Evolutionary conservation across 2,888 invertebrate species (phyloP), one percentile per base, ranked within the genome.

Genomic region (Parasteatoda lunata): DNA sequence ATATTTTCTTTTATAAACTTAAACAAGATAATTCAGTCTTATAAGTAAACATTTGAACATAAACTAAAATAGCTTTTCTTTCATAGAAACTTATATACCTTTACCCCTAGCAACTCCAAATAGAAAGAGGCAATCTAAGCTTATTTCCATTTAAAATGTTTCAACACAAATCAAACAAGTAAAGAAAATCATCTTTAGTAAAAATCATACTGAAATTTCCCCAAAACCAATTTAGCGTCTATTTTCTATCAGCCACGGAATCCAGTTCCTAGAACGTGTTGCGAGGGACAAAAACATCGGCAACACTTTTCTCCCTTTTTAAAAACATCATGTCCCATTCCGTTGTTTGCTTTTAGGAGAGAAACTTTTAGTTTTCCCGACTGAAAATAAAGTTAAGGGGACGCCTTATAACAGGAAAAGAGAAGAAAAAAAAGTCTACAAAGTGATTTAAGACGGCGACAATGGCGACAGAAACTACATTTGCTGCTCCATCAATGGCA

Each of bases 381-480:
- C 13, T 47, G 69, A 13, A 71, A 72, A 72, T 72, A 72, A 52
- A 72, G 72, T 72, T 72, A 72, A 72, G 72, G 51, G 9, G 72
- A 49, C 66, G 72, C 52, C 48, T 30, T 30, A 30, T 30, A 30
- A 30, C 30, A 59, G n/a, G n/a, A n/a, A 59, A 59, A 59, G 11
- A 13, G 9, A 59, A 59, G 59, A n/a, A 51, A 30, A 48, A 72
- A 72, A 72, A 51, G 72, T 72, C 72, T 72, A 30, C 48, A 72
- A 72, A 72, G 72, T 72, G 72, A 72, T 72, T 72, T 72, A 72
- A 72, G 72, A n/a, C 72, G 45, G n/a, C 51, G 15, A 72, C 72
- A 72, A 72, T 48, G 72, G 72, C 72, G 72, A 72, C 72, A 15
- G 72, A 72, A 72, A 72, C 72, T 72, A 52, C 72, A 72, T 72